phyloP scores from a whole-genome alignment of 2,113 vertebrate genomes.

The Leucopternis melanops region DNA sequence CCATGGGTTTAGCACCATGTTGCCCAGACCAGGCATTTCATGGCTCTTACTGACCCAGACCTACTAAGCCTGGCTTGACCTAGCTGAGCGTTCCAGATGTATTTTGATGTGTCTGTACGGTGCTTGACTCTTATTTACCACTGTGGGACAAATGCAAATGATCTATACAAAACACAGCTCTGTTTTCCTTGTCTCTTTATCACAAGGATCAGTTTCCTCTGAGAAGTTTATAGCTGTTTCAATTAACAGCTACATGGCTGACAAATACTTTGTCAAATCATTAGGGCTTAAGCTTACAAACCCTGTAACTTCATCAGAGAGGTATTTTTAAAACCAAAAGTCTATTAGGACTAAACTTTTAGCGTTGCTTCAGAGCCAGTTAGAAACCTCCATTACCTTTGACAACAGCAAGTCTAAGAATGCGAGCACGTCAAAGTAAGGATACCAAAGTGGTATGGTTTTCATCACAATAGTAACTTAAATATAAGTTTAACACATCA shows the following conservation, averaged over 20 bases:
- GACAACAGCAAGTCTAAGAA: conserved; percentile 6
- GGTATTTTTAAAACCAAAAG: background rate
- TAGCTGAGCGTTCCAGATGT: background rate
- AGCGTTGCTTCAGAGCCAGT: background rate
- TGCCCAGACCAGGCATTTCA: background rate
- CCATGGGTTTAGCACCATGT: background rate
- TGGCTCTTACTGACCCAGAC: conserved; percentile 15
- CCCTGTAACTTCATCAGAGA: background rate
- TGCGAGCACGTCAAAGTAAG: conserved; percentile 4
- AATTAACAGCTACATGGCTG: background rate
- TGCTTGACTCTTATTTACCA: background rate
- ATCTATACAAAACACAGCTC: background rate
- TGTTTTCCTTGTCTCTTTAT: background rate
- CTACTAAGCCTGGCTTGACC: conserved; percentile 30
- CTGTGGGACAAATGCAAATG: conserved; percentile 17
- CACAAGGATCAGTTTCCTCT: background rate
- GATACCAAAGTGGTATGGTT: conserved; percentile 3
- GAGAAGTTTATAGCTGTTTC: background rate
- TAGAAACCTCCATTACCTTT: background rate
- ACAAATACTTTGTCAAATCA: background rate
- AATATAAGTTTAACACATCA: background rate
- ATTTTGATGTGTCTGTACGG: background rate
- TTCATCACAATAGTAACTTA: background rate
- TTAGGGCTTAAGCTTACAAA: background rate
- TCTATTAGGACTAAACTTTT: background rate